A percentile compares a stretch with the other conserved stretches of the same genome.
Conservation (phyloP, 1,140 invertebrate species). For the Penaeus japonicus region DNA sequence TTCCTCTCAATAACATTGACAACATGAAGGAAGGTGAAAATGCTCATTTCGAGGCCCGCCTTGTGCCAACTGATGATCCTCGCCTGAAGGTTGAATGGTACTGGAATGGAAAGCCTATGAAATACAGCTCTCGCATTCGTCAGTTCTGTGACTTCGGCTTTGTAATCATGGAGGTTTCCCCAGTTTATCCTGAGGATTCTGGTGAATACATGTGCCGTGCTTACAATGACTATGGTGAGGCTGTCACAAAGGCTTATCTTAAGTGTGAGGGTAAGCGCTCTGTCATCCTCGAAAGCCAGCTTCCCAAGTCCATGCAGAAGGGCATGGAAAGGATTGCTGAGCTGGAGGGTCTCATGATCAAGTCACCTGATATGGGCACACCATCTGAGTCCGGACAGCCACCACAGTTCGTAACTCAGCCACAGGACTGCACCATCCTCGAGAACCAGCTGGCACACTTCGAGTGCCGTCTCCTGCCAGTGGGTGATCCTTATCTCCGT, state of each 20-base stretch:
- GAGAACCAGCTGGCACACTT: slow-evolving; percentile 93
- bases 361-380: slow-evolving; percentile 58
- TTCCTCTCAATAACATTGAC: slow-evolving; percentile 86
- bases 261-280: slow-evolving; percentile 84
- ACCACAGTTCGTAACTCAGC: slow-evolving; percentile 90
- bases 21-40: slow-evolving; percentile 88
- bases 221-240: slow-evolving; percentile 89
- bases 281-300: slow-evolving; percentile 89
- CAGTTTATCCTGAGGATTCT: slow-evolving; percentile 93
- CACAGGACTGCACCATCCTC: slow-evolving; percentile 80
- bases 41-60: slow-evolving; percentile 91
- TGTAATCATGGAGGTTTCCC: slow-evolving; percentile 91
- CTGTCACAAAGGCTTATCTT: slow-evolving; percentile 89
- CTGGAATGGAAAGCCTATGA: slow-evolving; percentile 90
- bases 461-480: slow-evolving; percentile 87
- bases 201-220: slow-evolving; percentile 93
- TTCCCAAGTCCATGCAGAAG: slow-evolving; percentile 91
- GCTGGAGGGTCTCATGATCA: slow-evolving; percentile 82
- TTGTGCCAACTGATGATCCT: slow-evolving; percentile 92
- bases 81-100: slow-evolving; percentile 94
- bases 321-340: slow-evolving; percentile 93
- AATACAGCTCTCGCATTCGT: slow-evolving; percentile 87
- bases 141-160: slow-evolving; percentile 96
- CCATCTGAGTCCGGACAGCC: slow-evolving; percentile 79
- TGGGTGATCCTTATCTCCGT: slow-evolving; percentile 89